These are phyloP conservation scores for Solen grandis DNA, from an alignment of 1,140 invertebrate species.

Conservation along the genomic window DNA sequence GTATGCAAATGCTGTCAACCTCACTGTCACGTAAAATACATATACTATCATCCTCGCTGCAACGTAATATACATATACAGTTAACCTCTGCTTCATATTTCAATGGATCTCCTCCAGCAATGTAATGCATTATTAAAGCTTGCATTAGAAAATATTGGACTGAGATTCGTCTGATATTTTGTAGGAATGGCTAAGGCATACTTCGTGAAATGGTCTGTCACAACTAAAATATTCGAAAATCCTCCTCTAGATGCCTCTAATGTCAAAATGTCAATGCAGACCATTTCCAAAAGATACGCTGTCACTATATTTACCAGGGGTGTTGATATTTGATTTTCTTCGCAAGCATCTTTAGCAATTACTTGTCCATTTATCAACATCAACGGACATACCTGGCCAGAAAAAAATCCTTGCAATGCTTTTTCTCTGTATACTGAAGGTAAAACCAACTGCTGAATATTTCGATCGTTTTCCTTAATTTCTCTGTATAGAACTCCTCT, in stretches of 20 bases:
- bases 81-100: too few species aligned
- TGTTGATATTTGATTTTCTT: conserved; percentile 10
- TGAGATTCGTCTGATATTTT: too few species aligned
- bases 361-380: conserved; percentile 5
- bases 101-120: too few species aligned
- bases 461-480: neutral
- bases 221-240: too few species aligned
- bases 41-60: too few species aligned
- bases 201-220: too few species aligned
- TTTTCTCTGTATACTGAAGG: neutral
- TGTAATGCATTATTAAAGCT: too few species aligned
- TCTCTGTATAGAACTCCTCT: conserved; percentile 5
- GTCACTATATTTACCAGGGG: conserved; percentile 35
- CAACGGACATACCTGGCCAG: conserved; percentile 16
- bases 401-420: conserved; percentile 1
- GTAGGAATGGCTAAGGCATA: too few species aligned
- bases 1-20: too few species aligned
- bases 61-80: too few species aligned
- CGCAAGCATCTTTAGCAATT: conserved; percentile 12
- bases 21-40: too few species aligned
- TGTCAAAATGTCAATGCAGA: conserved; percentile 48
- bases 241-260: conserved; percentile 37
- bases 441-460: conserved; percentile 11
- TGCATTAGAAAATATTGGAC: too few species aligned
- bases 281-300: conserved; percentile 34